phyloP scores from a whole-genome alignment of 2,113 vertebrate species.

The Struthio camelus region DNA sequence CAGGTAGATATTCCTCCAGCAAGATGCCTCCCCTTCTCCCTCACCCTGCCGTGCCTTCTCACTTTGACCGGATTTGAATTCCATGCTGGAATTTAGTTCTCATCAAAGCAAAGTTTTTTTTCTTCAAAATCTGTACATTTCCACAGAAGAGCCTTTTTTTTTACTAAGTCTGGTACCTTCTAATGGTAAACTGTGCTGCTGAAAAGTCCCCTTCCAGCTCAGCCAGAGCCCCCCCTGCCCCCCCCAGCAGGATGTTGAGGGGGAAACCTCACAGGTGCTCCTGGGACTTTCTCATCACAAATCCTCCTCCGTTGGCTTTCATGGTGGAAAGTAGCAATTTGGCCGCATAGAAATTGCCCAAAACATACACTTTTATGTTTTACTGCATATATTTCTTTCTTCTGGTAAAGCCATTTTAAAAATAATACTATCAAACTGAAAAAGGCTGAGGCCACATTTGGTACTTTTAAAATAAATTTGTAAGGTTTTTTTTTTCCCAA shows the following conservation, averaged over 20 bases:
- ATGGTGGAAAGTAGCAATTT: neutral
- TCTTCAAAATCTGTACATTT: too few relatives aligned
- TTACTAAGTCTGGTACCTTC: neutral
- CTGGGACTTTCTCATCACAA: neutral
- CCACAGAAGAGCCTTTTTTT: neutral
- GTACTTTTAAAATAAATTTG: neutral
- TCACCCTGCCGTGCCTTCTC: too few relatives aligned
- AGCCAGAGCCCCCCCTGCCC: neutral
- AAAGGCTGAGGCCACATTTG: neutral
- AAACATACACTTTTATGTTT: neutral
- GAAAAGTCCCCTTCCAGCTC: neutral
- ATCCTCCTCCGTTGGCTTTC: rapidly evolving
- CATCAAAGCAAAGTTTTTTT: too few relatives aligned
- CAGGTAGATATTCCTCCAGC: too few relatives aligned
- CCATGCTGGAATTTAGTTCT: too few relatives aligned
- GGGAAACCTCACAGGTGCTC: neutral
- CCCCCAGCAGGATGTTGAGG: neutral
- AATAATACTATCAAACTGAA: neutral
- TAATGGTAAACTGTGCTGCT: neutral
- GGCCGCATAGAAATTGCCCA: neutral
- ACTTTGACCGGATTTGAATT: too few relatives aligned
- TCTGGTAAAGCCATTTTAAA: neutral
- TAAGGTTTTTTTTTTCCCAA: neutral
- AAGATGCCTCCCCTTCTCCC: too few relatives aligned
- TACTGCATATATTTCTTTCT: neutral